phyloP scores from a whole-genome alignment of 1,140 invertebrate genomes.

The Ectropis grisescens region DNA sequence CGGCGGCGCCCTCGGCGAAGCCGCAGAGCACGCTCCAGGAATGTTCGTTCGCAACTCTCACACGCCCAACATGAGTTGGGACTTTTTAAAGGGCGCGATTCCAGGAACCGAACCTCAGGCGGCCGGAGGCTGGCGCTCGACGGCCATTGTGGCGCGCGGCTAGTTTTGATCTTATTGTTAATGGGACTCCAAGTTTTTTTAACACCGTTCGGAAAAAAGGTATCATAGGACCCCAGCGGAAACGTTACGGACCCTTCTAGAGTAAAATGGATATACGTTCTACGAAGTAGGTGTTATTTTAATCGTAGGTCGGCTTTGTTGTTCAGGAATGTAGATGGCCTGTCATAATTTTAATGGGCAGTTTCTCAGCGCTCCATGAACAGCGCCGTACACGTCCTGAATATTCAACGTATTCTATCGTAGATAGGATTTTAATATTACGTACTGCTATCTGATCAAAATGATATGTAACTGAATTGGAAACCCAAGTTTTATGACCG shows the following conservation, averaged over 20 bases:
- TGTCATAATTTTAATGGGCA: conserved; percentile 65
- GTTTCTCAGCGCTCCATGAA: conserved; percentile 42
- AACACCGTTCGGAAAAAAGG: conserved; percentile 54
- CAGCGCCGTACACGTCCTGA: conserved; percentile 31
- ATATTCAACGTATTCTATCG: conserved; percentile 22
- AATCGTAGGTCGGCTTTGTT: conserved; percentile 62
- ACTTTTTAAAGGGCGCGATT: conserved; percentile 59
- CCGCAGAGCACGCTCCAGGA: conserved; percentile 14
- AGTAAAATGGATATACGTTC: conserved; percentile 63
- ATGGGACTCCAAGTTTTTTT: conserved; percentile 67
- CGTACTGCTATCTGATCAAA: too few relatives aligned
- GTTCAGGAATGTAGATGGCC: conserved; percentile 63
- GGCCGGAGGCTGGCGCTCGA: conserved; percentile 59
- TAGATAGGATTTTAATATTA: too few relatives aligned
- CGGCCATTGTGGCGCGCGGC: conserved; percentile 61
- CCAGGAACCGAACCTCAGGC: conserved; percentile 51
- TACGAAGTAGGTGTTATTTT: conserved; percentile 66
- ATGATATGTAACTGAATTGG: too few relatives aligned
- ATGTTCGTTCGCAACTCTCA: conserved; percentile 50
- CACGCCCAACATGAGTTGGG: conserved; percentile 58
- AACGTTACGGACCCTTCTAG: conserved; percentile 62
- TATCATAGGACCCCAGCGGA: conserved; percentile 59
- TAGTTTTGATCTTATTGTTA: conserved; percentile 70
- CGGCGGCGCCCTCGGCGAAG: conserved; percentile 6
- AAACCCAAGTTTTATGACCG: too few relatives aligned